Conservation (phyloP, 2,888 invertebrate genomes). For the Malthinus flaveolus region DNA sequence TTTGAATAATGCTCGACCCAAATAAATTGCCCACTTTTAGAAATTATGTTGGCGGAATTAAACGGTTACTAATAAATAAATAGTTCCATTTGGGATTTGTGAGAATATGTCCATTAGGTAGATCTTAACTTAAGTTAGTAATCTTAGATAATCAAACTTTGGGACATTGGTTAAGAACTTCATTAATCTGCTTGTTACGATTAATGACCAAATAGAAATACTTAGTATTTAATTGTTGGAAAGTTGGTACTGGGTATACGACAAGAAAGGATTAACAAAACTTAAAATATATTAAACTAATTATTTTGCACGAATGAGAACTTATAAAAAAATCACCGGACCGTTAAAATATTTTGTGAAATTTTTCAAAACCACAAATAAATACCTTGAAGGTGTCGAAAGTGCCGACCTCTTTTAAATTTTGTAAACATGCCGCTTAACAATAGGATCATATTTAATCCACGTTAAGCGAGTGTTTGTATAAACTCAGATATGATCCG, state of each 20-base stretch:
- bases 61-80: slow-evolving; percentile 1
- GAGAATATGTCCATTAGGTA: slow-evolving; percentile 3
- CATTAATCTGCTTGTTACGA: slow-evolving; percentile 53
- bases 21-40: no score
- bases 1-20: no score
- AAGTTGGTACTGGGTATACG: slow-evolving; percentile 40
- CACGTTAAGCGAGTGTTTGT: slow-evolving; percentile 28
- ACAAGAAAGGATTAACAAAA: slow-evolving; percentile 46
- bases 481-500: slow-evolving; percentile 33
- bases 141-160: slow-evolving; percentile 50
- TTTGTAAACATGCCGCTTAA: slow-evolving; percentile 23
- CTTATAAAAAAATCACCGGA: slow-evolving; percentile 17
- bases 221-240: slow-evolving; percentile 49
- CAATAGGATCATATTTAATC: slow-evolving; percentile 33
- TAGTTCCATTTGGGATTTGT: slow-evolving; percentile 2
- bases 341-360: slow-evolving; percentile 17
- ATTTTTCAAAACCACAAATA: slow-evolving; percentile 15
- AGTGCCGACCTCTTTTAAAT: slow-evolving; percentile 25
- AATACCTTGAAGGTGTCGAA: slow-evolving; percentile 26
- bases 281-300: slow-evolving; percentile 33
- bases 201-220: slow-evolving; percentile 50
- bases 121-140: slow-evolving; percentile 38
- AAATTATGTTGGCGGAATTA: no score
- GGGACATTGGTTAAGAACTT: slow-evolving; percentile 48
- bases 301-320: slow-evolving; percentile 13